phyloP scores from a whole-genome alignment of 2,797 vertebrate species.

The Australoheros facetus region DNA sequence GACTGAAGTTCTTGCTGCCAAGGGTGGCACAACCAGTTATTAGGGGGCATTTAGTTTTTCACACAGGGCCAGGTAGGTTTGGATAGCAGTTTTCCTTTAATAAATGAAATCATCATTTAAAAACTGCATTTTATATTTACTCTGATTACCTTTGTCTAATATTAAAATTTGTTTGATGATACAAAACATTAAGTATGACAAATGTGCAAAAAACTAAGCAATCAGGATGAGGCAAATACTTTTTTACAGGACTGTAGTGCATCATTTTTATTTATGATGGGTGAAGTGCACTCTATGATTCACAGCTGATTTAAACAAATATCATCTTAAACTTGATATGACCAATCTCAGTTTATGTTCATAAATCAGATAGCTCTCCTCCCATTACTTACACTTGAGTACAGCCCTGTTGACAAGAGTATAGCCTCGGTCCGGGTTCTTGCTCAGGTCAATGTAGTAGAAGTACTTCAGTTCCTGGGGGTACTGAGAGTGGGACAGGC shows the following conservation, averaged over 20 bases:
- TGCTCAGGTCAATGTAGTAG: conserved; percentile 79
- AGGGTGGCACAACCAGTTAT: too few relatives aligned
- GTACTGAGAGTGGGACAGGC: conserved; percentile 77
- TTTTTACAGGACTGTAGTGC: too few relatives aligned
- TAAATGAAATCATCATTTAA: neutral
- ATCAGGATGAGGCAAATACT: neutral
- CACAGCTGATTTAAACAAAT: neutral
- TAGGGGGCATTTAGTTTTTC: too few relatives aligned
- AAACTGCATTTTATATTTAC: neutral
- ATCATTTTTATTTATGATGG: neutral
- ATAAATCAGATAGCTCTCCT: neutral
- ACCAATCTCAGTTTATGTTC: neutral
- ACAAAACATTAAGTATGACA: neutral
- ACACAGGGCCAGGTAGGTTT: too few relatives aligned
- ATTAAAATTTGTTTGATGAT: neutral
- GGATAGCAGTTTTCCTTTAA: too few relatives aligned
- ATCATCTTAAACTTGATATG: neutral
- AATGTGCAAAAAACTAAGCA: neutral
- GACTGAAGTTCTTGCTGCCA: too few relatives aligned
- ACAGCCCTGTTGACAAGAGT: conserved; percentile 77
- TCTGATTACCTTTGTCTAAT: neutral
- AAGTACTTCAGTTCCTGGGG: conserved; percentile 84
- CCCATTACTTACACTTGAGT: conserved; percentile 82
- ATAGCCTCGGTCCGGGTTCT: conserved; percentile 75
- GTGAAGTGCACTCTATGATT: neutral